A percentile compares a stretch with the other conserved stretches of the same genome.
Evolutionary conservation across 92 coral and sea anemone species (phyloP).

Genomic region (Paramuricea clavata): DNA sequence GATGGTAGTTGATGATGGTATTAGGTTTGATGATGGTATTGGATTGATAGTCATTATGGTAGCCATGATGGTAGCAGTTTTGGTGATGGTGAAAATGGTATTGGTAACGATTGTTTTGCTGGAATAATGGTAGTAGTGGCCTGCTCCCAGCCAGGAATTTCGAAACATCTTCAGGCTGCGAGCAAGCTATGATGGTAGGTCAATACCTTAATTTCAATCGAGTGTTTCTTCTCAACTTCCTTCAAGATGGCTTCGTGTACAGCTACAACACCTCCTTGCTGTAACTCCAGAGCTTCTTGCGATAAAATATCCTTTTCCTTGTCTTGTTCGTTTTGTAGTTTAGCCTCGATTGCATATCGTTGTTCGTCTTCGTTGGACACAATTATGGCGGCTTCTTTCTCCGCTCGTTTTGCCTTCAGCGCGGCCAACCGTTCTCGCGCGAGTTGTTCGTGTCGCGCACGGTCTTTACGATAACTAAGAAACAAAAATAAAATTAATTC

Average conservation of each 20-base stretch:
- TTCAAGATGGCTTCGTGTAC: constrained; percentile 89
- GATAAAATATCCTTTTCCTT: constrained; percentile 79
- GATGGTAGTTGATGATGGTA: no score
- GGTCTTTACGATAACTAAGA: constrained; percentile 85
- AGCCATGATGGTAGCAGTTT: no score
- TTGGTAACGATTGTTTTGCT: no score
- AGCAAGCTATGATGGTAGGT: background rate
- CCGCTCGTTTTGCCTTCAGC: constrained; percentile 85
- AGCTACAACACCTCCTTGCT: constrained; percentile 85
- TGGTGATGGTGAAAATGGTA: no score
- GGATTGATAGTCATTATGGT: no score
- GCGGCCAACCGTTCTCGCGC: constrained; percentile 97
- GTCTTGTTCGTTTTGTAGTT: constrained; percentile 75
- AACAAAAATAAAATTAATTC: background rate
- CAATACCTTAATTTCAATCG: constrained; percentile 88
- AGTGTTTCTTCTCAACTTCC: constrained; percentile 93
- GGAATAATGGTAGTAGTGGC: no score
- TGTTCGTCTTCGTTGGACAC: constrained; percentile 69
- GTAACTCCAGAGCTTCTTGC: constrained; percentile 80
- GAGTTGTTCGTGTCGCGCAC: constrained; percentile 92
- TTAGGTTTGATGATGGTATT: no score
- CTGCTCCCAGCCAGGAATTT: no score
- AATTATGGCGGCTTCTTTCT: constrained; percentile 50
- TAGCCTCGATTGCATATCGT: constrained; percentile 74
- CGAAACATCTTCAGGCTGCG: no score